A percentile compares a stretch with the other conserved stretches of the same genome.
Conservation (phyloP, 2,888 invertebrate species). For the Polyommatus iphigenia region DNA sequence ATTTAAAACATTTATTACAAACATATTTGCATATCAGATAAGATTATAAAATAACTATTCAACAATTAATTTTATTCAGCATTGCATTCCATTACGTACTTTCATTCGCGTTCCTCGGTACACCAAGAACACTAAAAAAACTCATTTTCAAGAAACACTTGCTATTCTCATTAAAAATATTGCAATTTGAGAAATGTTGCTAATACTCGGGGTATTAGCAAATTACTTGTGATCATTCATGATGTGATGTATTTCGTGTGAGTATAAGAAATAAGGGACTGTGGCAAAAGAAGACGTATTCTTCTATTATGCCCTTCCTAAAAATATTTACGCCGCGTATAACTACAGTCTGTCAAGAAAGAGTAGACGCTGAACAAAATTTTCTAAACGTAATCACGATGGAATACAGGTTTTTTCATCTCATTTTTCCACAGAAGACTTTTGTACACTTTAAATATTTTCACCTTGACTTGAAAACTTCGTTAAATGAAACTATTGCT, state of each 20-base stretch:
- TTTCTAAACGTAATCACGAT: no score
- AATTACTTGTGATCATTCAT: background rate
- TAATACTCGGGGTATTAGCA: no score
- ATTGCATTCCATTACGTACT: background rate
- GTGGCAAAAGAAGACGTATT: background rate
- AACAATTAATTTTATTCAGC: background rate
- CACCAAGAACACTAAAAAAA: background rate
- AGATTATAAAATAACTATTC: background rate
- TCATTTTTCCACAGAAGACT: no score
- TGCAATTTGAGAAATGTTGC: no score
- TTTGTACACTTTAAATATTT: no score
- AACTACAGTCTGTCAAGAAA: no score
- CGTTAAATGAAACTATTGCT: no score
- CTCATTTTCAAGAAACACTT: background rate
- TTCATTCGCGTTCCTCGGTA: background rate
- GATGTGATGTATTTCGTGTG: background rate
- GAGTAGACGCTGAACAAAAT: no score
- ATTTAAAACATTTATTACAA: conserved; percentile 13
- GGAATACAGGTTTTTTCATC: no score
- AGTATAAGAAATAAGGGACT: background rate
- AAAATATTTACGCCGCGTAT: no score
- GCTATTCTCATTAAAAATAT: background rate
- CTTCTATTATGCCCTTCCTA: no score
- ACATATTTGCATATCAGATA: conserved; percentile 18
- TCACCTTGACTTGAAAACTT: no score